A percentile compares a stretch with the other conserved stretches of the same genome.
These are phyloP conservation scores for Picus viridis DNA, from an alignment of 2,797 vertebrate species.

Conservation along the genomic window DNA sequence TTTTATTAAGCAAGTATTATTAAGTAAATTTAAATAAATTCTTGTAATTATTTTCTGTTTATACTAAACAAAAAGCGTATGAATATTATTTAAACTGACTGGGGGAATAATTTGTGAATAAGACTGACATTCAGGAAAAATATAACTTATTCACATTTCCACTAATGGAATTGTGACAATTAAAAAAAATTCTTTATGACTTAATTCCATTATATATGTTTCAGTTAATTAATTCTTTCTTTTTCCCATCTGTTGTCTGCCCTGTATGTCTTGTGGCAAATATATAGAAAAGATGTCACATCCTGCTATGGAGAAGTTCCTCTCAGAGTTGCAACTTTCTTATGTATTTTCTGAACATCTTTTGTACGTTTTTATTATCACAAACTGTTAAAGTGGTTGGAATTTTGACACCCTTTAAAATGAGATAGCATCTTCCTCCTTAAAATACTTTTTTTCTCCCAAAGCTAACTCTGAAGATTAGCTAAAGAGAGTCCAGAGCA, in stretches of 20 bases:
- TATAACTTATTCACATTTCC: not conserved
- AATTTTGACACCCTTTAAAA: not conserved
- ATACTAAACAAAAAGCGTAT: not conserved
- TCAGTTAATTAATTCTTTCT: not conserved
- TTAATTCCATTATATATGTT: not conserved
- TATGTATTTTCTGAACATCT: not conserved
- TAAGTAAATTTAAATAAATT: not conserved
- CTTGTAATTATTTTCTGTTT: not conserved
- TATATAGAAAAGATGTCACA: not conserved
- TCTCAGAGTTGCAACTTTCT: not conserved
- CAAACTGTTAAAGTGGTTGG: not conserved
- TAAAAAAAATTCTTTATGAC: not conserved
- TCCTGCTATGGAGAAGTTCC: not conserved
- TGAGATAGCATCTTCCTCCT: not conserved
- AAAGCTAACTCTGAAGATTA: conserved; percentile 8
- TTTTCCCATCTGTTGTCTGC: not conserved
- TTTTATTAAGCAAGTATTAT: not conserved
- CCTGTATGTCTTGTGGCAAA: not conserved
- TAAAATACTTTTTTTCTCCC: not conserved
- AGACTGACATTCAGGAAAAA: not conserved
- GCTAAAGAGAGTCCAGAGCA: not conserved
- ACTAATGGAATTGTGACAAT: not conserved
- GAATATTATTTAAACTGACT: not conserved
- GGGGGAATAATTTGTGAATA: not conserved
- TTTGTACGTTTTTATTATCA: not conserved